Evolutionary conservation across 2,888 invertebrate species (phyloP).

Genomic region (Eudasyphora cyanicolor): DNA sequence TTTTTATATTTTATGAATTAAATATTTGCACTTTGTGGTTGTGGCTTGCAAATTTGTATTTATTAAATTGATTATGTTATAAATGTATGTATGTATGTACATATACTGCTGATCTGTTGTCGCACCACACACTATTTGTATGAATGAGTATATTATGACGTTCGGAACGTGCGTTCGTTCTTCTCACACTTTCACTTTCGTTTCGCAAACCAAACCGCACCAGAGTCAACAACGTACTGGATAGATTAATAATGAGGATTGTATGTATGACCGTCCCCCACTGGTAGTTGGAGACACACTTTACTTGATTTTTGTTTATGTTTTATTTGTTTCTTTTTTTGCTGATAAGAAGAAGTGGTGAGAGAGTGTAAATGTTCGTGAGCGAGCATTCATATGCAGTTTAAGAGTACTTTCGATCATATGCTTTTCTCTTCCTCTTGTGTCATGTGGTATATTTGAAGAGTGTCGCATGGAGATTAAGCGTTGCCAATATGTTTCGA

Average conservation of each 20-base stretch:
- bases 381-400: not conserved
- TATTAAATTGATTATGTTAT: slow-evolving; percentile 12
- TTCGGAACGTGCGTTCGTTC: not conserved
- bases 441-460: too few species aligned
- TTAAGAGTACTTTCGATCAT: not conserved
- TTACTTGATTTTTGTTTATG: not conserved
- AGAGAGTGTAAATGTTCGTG: not conserved
- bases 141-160: too few species aligned
- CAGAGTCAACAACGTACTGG: slow-evolving; percentile 46
- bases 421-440: not conserved
- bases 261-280: not conserved
- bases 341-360: slow-evolving; percentile 43
- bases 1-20: not conserved
- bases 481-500: too few species aligned
- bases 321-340: not conserved
- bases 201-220: slow-evolving; percentile 12
- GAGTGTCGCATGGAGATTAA: too few species aligned
- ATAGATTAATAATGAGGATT: too few species aligned
- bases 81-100: not conserved
- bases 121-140: too few species aligned
- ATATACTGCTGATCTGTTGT: slow-evolving; percentile 7
- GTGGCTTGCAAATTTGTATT: slow-evolving; percentile 16
- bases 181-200: slow-evolving; percentile 4
- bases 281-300: slow-evolving; percentile 31
- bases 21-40: not conserved